Evolutionary conservation across 2,797 vertebrate genomes (phyloP).

Genomic region (Zalophus californianus): DNA sequence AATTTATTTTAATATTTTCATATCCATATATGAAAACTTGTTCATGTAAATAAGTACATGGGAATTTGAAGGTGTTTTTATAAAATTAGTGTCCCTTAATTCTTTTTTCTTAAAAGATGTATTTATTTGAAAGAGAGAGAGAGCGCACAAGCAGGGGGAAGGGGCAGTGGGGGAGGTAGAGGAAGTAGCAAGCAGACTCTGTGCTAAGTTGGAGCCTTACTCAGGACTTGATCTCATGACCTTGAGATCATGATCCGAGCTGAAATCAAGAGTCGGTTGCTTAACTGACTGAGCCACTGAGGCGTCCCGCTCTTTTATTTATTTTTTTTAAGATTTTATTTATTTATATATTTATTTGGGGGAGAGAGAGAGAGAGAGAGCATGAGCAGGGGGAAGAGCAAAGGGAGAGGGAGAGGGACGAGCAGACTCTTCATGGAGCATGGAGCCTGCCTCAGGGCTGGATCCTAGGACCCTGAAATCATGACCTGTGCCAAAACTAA

Average conservation of each 20-base stretch:
- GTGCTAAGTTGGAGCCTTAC: background rate
- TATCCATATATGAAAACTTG: background rate
- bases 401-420: background rate
- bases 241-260: background rate
- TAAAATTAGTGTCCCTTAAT: background rate
- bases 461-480: background rate
- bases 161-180: background rate
- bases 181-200: background rate
- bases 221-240: background rate
- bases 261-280: background rate
- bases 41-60: background rate
- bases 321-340: background rate
- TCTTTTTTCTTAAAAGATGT: background rate
- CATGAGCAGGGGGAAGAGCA: background rate
- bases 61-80: background rate
- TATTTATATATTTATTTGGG: background rate
- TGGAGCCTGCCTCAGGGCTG: background rate
- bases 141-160: background rate
- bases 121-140: background rate
- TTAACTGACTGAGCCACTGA: background rate
- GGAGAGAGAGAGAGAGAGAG: background rate
- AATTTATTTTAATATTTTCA: background rate
- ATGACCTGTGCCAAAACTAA: background rate
- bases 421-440: background rate
- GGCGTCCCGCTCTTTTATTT: background rate